phyloP scores from a whole-genome alignment of 2,113 vertebrate species.

The Prionailurus bengalensis region DNA sequence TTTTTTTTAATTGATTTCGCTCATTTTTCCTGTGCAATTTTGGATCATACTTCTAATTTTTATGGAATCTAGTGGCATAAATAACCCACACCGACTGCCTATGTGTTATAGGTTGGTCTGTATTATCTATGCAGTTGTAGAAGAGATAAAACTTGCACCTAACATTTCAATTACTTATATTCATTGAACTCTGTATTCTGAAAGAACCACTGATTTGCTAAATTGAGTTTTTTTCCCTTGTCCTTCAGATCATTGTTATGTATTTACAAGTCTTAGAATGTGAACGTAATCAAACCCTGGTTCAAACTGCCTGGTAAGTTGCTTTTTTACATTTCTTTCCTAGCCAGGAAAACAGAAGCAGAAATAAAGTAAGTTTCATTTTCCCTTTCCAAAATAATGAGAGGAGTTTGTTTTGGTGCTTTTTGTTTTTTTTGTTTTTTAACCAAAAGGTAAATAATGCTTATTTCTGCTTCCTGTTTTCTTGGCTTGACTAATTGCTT shows the following conservation, averaged over 20 bases:
- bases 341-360: slow-evolving; percentile 93
- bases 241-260: slow-evolving; percentile 97
- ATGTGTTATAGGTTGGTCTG: slow-evolving; percentile 1
- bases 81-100: background rate
- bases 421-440: slow-evolving; percentile 74
- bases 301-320: slow-evolving; percentile 99
- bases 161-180: background rate
- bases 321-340: slow-evolving; percentile 77
- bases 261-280: slow-evolving; percentile 99
- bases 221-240: slow-evolving; percentile 71
- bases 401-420: slow-evolving; percentile 77
- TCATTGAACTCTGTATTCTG: slow-evolving; percentile 13
- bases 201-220: slow-evolving; percentile 30
- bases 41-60: background rate
- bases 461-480: slow-evolving; percentile 94
- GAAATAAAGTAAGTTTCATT: slow-evolving; percentile 91
- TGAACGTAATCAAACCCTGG: slow-evolving; percentile 98
- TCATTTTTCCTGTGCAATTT: background rate
- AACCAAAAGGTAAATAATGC: slow-evolving; percentile 83
- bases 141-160: slow-evolving; percentile 17
- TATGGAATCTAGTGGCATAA: background rate
- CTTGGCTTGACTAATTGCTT: slow-evolving; percentile 89
- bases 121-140: background rate
- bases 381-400: slow-evolving; percentile 87
- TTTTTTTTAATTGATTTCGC: background rate